Evolutionary conservation across 2,888 invertebrate genomes (phyloP).

Genomic region (Dicyrtoma fusca): DNA sequence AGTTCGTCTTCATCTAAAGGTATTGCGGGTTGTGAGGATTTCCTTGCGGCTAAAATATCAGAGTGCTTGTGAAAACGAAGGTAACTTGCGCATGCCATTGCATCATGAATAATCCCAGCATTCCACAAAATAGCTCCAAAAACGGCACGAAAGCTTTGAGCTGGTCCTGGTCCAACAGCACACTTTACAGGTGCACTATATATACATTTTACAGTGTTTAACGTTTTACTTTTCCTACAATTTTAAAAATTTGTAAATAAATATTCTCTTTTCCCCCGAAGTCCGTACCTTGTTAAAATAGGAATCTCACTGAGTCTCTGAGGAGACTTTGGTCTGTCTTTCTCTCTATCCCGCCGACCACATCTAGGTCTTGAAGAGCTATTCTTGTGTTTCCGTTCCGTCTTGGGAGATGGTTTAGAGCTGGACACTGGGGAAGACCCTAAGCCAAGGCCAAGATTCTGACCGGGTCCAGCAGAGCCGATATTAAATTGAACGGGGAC

Average conservation of each 20-base stretch:
- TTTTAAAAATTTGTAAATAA: no score
- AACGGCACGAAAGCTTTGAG: slow-evolving; percentile 88
- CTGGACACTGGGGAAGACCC: slow-evolving; percentile 60
- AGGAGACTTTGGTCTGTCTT: slow-evolving; percentile 36
- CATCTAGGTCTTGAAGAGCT: slow-evolving; percentile 17
- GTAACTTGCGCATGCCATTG: slow-evolving; percentile 96
- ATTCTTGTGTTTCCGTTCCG: slow-evolving; percentile 49
- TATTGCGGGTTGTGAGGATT: not conserved
- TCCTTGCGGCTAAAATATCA: not conserved
- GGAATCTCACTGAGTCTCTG: slow-evolving; percentile 14
- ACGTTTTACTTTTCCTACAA: no score
- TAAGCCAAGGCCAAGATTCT: slow-evolving; percentile 63
- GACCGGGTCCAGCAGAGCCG: slow-evolving; percentile 62
- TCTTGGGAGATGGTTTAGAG: slow-evolving; percentile 53
- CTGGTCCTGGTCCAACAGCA: slow-evolving; percentile 88
- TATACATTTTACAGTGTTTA: not conserved
- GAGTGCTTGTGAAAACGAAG: slow-evolving; percentile 79
- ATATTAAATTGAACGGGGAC: slow-evolving; percentile 67
- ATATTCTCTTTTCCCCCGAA: no score
- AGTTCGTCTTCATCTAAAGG: slow-evolving; percentile 18
- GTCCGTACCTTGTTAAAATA: slow-evolving; percentile 9
- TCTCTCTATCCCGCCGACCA: slow-evolving; percentile 24
- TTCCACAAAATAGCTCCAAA: slow-evolving; percentile 98
- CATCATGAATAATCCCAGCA: slow-evolving; percentile 95
- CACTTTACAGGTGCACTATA: slow-evolving; percentile 69